Conservation (phyloP, 2,113 vertebrate species). For the Struthio camelus region DNA sequence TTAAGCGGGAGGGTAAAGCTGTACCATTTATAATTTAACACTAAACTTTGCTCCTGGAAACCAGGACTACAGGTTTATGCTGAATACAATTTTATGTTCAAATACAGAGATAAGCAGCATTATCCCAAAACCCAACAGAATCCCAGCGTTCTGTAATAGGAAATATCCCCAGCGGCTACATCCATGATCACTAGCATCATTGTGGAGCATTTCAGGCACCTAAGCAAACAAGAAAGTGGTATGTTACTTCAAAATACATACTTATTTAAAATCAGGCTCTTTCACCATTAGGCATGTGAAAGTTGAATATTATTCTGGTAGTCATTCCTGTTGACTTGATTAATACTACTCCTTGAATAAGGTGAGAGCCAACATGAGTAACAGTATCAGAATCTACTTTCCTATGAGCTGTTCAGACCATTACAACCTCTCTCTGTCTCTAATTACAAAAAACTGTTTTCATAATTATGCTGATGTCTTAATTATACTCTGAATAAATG, state of each 20-base stretch:
- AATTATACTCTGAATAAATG: not conserved
- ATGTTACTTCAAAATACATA: not conserved
- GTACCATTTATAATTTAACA: slow-evolving; percentile 41
- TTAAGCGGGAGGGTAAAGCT: not conserved
- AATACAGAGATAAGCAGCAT: slow-evolving; percentile 96
- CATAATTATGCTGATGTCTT: not conserved
- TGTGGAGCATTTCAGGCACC: slow-evolving; percentile 98
- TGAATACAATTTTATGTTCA: slow-evolving; percentile 93
- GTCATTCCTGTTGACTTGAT: not conserved
- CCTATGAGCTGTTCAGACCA: not conserved
- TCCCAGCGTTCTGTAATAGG: slow-evolving; percentile 95
- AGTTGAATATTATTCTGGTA: not conserved
- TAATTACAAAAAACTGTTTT: not conserved
- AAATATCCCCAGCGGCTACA: slow-evolving; percentile 96
- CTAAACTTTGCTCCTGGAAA: not conserved
- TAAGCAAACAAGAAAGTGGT: slow-evolving; percentile 49
- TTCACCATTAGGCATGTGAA: not conserved
- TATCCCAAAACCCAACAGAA: slow-evolving; percentile 94
- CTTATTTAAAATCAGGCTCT: not conserved
- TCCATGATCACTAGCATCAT: slow-evolving; percentile 93
- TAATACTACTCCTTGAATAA: not conserved
- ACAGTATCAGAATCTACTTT: not conserved
- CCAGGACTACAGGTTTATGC: slow-evolving; percentile 82
- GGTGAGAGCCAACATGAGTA: not conserved
- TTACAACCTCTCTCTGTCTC: too few relatives aligned